phyloP scores from a whole-genome alignment of 2,113 vertebrate genomes.

The Alexandromys fortis region DNA sequence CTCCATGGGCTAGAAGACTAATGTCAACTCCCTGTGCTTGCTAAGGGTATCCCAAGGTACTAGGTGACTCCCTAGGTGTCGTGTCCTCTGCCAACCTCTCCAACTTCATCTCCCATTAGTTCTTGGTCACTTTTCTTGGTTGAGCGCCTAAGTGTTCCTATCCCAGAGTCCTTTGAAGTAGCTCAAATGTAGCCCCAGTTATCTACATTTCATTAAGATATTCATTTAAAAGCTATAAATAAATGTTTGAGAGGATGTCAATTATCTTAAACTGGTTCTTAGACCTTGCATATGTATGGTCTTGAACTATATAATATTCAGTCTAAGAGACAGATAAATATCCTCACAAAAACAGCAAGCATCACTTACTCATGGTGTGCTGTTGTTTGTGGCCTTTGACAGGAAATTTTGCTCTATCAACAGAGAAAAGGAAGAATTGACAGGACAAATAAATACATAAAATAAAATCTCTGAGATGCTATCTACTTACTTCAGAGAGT shows the following conservation, averaged over 20 bases:
- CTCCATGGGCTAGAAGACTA: background rate
- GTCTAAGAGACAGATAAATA: background rate
- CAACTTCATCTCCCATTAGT: background rate
- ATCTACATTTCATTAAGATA: background rate
- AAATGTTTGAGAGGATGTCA: background rate
- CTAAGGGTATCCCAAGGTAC: background rate
- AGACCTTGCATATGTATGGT: background rate
- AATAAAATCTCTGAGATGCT: constrained; percentile 11
- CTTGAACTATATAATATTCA: background rate
- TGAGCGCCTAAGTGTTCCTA: background rate
- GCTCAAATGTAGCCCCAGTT: background rate
- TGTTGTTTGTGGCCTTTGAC: constrained; percentile 58
- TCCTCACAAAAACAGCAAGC: constrained; percentile 24
- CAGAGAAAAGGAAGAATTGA: constrained; percentile 16
- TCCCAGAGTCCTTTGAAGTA: background rate
- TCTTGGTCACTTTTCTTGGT: background rate
- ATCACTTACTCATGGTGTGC: background rate
- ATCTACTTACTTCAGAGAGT: constrained; percentile 55
- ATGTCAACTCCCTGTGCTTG: background rate
- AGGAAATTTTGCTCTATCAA: background rate
- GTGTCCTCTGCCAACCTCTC: background rate
- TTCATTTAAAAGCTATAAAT: background rate
- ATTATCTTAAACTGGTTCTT: background rate
- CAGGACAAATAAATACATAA: constrained; percentile 46
- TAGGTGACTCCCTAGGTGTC: background rate